These are phyloP conservation scores for Pedetes capensis DNA, from an alignment of 2,113 vertebrate genomes.

Conservation along the genomic window DNA sequence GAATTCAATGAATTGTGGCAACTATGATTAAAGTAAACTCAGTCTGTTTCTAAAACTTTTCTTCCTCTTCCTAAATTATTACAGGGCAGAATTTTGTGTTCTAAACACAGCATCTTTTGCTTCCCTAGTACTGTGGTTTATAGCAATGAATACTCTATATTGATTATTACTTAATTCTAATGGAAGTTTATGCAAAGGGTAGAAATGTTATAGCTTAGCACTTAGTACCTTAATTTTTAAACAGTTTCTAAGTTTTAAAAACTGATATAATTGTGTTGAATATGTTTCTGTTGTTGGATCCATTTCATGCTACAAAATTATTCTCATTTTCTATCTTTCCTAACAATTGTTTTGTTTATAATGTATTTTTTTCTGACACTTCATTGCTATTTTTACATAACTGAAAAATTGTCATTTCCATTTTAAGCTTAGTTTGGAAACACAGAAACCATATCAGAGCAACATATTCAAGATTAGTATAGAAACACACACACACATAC, in stretches of 20 bases:
- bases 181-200: constrained; percentile 72
- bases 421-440: constrained; percentile 53
- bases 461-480: background rate
- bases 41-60: constrained; percentile 53
- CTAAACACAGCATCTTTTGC: constrained; percentile 7
- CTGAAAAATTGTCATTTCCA: constrained; percentile 66
- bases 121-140: constrained; percentile 65
- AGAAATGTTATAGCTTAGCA: constrained; percentile 71
- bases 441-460: constrained; percentile 57
- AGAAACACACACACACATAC: background rate
- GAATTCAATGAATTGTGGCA: constrained; percentile 1
- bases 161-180: constrained; percentile 84
- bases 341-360: constrained; percentile 66
- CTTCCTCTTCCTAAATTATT: constrained; percentile 36
- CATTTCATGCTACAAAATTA: constrained; percentile 51
- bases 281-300: constrained; percentile 60
- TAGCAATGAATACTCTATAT: constrained; percentile 81
- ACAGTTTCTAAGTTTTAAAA: constrained; percentile 82
- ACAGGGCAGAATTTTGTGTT: constrained; percentile 57
- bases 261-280: constrained; percentile 59
- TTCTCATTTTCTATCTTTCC: constrained; percentile 57
- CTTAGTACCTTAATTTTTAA: constrained; percentile 83
- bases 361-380: constrained; percentile 42
- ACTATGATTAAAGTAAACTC: constrained; percentile 53
- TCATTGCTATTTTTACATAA: constrained; percentile 49